These are phyloP conservation scores for Helicolenus hilgendorfi DNA, from an alignment of 2,797 vertebrate genomes.

Conservation along the genomic window DNA sequence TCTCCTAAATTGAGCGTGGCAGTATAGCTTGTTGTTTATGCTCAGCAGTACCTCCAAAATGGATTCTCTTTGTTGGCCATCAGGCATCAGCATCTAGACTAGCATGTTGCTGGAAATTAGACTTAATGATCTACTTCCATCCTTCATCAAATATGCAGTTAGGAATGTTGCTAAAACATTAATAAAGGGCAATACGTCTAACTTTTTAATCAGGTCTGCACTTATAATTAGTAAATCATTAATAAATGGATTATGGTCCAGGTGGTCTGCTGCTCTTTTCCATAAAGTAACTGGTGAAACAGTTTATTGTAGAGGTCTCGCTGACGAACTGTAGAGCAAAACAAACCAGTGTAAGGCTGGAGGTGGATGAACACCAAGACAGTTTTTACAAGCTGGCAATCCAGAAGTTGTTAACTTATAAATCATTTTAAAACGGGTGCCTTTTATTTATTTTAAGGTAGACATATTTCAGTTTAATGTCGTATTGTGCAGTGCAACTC, in stretches of 20 bases:
- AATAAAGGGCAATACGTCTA: not conserved
- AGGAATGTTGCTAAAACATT: not conserved
- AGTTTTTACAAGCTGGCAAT: not conserved
- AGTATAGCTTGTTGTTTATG: not conserved
- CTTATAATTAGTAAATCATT: not conserved
- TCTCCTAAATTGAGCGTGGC: not conserved
- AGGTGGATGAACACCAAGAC: not conserved
- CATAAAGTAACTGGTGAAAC: not conserved
- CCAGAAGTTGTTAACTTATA: not conserved
- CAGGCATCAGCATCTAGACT: too few relatives aligned
- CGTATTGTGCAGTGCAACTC: not conserved
- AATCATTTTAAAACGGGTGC: not conserved
- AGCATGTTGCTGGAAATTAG: not conserved
- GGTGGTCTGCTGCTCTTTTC: not conserved
- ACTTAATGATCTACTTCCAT: not conserved
- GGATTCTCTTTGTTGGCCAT: too few relatives aligned
- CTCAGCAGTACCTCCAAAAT: too few relatives aligned
- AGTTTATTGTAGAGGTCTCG: rapidly evolving
- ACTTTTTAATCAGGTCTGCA: not conserved
- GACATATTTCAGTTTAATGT: not conserved
- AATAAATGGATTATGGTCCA: not conserved
- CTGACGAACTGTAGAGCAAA: not conserved
- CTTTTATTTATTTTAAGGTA: not conserved
- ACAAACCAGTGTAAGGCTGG: not conserved
- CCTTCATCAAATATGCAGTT: not conserved